Evolutionary conservation across 2,113 vertebrate genomes (phyloP), one percentile per base, ranked within the genome.

Genomic region (Hydrolagus affinis): DNA sequence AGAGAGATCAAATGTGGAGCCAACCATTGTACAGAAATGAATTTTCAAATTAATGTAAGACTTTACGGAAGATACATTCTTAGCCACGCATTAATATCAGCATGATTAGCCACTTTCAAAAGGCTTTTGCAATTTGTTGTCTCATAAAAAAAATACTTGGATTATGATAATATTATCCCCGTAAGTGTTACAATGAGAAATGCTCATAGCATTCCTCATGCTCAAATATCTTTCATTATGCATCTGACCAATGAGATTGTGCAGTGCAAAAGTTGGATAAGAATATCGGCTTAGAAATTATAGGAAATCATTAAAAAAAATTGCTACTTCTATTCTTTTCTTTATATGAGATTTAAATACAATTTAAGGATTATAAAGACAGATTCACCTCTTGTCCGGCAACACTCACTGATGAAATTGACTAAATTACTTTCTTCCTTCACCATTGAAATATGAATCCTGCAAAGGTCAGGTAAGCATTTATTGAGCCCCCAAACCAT

Each of bases 41-140:
- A 80, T 80, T 80, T 60, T 80, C 76, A 80, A 80, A 78, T 14
- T 57, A 15, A n/a, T 62, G 76, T 25, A 77, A 57, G 32, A 28
- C 14, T 6, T 56, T 21, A 8, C 30, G 0, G 73, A 75, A 44
- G 73, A 75, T 56, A 8, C 44, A 32, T 80, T 80, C 62, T 64
- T 57, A 80, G 76, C 12, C 76, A 60, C n/a, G n/a, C 76, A 78
- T n/a, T 12, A 62, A 80, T 25, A 64, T 80, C 28, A 62, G 21
- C 62, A 80, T 1, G 59, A 62, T 64, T 8, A 62, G 25, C 14
- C 0, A 62, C 10, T 80, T 64, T 23, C 59, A 21, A 78, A 78
- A 62, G n/a, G 76, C n/a, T 0, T 44, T 44, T 44, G 44, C 44
- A 44, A 44, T 44, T 44, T 44, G 44, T 44, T 44, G 44, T 44